phyloP scores from a whole-genome alignment of 2,113 vertebrate genomes.

The Misgurnus mizolepis region DNA sequence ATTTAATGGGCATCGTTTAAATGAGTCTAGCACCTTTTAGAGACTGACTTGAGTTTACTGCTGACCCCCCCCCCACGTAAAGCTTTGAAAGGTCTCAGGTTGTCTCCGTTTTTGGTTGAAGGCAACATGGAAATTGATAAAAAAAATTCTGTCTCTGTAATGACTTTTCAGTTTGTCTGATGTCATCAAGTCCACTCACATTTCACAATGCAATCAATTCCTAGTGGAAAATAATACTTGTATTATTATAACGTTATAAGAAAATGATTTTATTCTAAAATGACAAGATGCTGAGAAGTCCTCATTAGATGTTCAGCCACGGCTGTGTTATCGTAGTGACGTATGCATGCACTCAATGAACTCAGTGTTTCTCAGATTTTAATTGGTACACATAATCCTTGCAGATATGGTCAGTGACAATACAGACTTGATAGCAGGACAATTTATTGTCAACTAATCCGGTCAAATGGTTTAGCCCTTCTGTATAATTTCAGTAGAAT shows the following conservation, averaged over 20 bases:
- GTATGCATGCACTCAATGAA: slow-evolving; percentile 47
- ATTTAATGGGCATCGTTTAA: no score
- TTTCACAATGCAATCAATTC: no score
- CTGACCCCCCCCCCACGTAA: slow-evolving; percentile 35
- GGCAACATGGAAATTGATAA: not conserved
- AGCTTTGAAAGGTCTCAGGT: slow-evolving; percentile 22
- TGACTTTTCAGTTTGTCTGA: no score
- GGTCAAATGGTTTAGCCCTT: slow-evolving; percentile 58
- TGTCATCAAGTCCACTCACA: no score
- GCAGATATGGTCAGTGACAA: slow-evolving; percentile 70
- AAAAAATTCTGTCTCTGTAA: no score
- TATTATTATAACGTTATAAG: not conserved
- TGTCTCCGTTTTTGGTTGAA: slow-evolving; percentile 16
- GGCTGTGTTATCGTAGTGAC: not conserved
- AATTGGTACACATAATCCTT: slow-evolving; percentile 65
- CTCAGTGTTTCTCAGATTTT: slow-evolving; percentile 66
- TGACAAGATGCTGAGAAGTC: no score
- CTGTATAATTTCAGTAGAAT: slow-evolving; percentile 78
- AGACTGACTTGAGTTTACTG: slow-evolving; percentile 44
- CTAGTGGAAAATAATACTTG: not conserved
- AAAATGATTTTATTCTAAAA: no score
- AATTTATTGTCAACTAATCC: slow-evolving; percentile 89
- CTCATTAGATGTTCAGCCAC: no score
- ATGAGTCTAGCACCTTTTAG: slow-evolving; percentile 6
- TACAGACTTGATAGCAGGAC: slow-evolving; percentile 76